Evolutionary conservation across 2,888 invertebrate species (phyloP), one percentile per base, ranked within the genome.

Genomic region (Phania funesta): DNA sequence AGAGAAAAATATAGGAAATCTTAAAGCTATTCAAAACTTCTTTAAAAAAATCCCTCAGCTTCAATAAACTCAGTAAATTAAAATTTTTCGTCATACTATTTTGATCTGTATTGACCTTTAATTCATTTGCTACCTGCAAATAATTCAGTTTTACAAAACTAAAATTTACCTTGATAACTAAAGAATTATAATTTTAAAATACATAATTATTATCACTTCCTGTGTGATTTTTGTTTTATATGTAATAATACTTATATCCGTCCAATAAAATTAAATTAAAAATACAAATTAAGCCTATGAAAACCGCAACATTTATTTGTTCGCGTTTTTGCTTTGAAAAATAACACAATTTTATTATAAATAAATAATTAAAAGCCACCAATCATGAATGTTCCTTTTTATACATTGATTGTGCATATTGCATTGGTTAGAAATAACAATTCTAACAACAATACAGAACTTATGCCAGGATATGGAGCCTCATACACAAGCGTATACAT

Each of bases 281-380:
- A 50, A n/a, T 32, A 74, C n/a, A 18, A 35, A 13, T 64, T 54
- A 56, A 77, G 26, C 76, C 50, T 50, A 41, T 46, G 70, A 48
- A 54, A 70, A 56, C 62, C 77, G 44, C 70, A 77, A 56, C 62
- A 48, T 54, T 48, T 48, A 64, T 62, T 77, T 54, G n/a, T 22
- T 50, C 26, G 26, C 9, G 20, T 50, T 20, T 16, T 70, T 52
- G 41, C 13, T 38, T 18, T 18, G 64, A 50, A 56, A 41, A 41
- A 68, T 52, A 78, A 50, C 32, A 58, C 29, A 65, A 62, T 70
- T 52, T 48, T 50, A 65, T 48, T 70, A 64, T 70, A 70, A 78
- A 78, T 71, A 78, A 78, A 71, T 78, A 78, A 78, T 71, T 78
- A 65, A 71, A 71, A 71, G 56, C 78, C 78, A 56, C 78, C 78